phyloP scores from a whole-genome alignment of 2,113 vertebrate genomes.

The Atlantisia rogersi region DNA sequence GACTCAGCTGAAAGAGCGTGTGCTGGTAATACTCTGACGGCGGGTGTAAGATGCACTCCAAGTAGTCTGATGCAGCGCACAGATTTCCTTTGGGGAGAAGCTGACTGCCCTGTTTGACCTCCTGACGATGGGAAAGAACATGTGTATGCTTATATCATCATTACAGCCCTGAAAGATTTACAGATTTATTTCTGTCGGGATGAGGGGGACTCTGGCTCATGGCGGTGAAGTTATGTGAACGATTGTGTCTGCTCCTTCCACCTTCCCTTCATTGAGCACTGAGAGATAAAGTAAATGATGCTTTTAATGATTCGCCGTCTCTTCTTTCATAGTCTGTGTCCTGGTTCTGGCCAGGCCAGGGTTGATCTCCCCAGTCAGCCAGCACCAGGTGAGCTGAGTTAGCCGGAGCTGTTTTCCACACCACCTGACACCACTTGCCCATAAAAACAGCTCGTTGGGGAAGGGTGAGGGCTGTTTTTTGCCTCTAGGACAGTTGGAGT shows the following conservation, averaged over 20 bases:
- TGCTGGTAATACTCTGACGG: background rate
- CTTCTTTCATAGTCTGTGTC: background rate
- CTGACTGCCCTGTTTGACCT: background rate
- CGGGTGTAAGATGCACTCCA: background rate
- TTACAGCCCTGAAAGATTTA: fast-evolving
- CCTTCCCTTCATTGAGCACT: background rate
- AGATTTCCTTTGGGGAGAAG: background rate
- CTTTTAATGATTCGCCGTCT: background rate
- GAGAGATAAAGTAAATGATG: background rate
- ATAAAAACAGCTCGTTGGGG: no score
- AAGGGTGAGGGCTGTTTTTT: no score
- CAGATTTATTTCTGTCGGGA: background rate
- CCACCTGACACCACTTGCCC: no score
- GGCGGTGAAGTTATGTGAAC: background rate
- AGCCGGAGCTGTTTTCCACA: no score
- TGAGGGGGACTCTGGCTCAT: background rate
- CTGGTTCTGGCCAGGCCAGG: no score
- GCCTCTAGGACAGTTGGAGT: no score
- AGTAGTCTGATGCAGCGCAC: background rate
- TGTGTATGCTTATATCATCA: fast-evolving
- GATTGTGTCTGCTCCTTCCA: background rate
- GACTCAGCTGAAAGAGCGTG: background rate
- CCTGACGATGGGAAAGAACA: background rate
- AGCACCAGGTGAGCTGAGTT: no score
- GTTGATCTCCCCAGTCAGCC: no score